Conservation (phyloP, 2,888 invertebrate genomes). For the Neelides folsomi region DNA sequence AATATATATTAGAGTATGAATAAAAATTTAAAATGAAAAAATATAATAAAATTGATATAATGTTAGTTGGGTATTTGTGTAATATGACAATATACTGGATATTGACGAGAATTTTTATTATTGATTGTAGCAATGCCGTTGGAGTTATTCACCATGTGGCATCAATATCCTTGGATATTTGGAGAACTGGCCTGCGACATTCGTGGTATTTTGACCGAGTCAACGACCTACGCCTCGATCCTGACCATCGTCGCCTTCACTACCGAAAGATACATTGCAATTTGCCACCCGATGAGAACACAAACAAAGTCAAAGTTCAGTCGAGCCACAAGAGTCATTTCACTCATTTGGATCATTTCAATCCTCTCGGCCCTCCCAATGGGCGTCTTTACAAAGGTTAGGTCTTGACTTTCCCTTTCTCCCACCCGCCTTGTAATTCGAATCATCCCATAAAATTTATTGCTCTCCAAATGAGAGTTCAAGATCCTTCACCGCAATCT, state of each 20-base stretch:
- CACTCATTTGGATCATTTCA: slow-evolving; percentile 39
- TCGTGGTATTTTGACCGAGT: slow-evolving; percentile 40
- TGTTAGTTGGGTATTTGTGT: too few species aligned
- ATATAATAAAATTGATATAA: too few species aligned
- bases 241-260: slow-evolving; percentile 42
- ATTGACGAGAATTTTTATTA: too few species aligned
- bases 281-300: slow-evolving; percentile 39
- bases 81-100: too few species aligned
- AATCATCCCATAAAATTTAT: neutral
- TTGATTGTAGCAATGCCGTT: slow-evolving; percentile 38
- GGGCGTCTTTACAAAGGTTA: slow-evolving; percentile 34
- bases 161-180: slow-evolving; percentile 40
- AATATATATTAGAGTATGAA: too few species aligned
- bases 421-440: neutral
- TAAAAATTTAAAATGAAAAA: too few species aligned
- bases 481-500: too few species aligned
- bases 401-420: neutral
- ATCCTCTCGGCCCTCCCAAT: slow-evolving; percentile 37
- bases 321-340: slow-evolving; percentile 37
- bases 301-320: slow-evolving; percentile 35
- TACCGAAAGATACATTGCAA: slow-evolving; percentile 39
- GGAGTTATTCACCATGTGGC: slow-evolving; percentile 40
- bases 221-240: slow-evolving; percentile 41
- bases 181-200: slow-evolving; percentile 39
- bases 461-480: too few species aligned